Base-by-base conservation (phyloP, 2,888 invertebrate species). In the Drosophila fungiperda region DNA sequence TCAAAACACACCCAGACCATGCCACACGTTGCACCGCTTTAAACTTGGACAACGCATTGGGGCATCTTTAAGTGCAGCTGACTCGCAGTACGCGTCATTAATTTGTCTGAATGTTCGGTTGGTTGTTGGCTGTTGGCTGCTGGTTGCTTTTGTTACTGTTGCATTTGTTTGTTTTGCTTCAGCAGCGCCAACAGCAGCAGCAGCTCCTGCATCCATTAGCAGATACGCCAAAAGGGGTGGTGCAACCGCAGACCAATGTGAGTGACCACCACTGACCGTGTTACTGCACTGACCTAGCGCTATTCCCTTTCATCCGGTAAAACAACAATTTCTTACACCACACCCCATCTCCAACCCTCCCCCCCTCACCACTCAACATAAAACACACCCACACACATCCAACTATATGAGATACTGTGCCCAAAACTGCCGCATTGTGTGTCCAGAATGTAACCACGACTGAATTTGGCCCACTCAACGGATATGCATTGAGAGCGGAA, bases 401-500 rank as follows among this genome's bases (percentile, higher is more conserved):
- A 23, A 23, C 15, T 23, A 45, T 45, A 72, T 62, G 45, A 71
- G 80, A 63, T 72, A 60, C 36, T 65, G 60, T 55, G 50, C 23
- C 58, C 65, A 64, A 71, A 83, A 68, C 61, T 73, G 84, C 69
- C 82, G 71, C 84, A 83, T 75, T 87, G 84, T 80, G 83, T 83
- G 83, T 74, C 83, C 83, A 80, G 79, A 68, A 80, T 63, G 68
- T 63, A 83, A 83, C 87, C 89, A 57, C 83, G 63, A 55, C 66
- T 67, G 66, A 57, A 68, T 57, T 64, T 49, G n/a, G 26, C 38
- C 26, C 36, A 15, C 5, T 52, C 60, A 59, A 69, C 88, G 88
- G 88, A 82, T 82, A 86, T 68, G 83, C 45, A 79, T 83, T 76
- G 88, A 65, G 83, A 76, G 55, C 88, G 88, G 86, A 85, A 82